These are phyloP conservation scores for Zaprionus bogoriensis DNA, from an alignment of 2,888 invertebrate species.

Conservation along the genomic window DNA sequence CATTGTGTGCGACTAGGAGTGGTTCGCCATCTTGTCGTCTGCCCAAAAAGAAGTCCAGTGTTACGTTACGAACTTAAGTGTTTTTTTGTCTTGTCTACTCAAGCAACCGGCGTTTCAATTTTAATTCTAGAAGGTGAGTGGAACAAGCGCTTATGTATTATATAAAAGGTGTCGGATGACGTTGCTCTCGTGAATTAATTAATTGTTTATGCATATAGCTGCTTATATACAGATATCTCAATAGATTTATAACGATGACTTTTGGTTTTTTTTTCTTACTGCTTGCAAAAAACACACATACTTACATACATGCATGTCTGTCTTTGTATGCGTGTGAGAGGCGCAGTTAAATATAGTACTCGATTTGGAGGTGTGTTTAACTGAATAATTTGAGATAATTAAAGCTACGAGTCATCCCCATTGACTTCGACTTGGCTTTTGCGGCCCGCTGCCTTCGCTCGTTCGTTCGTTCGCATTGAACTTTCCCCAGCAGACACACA, in stretches of 20 bases:
- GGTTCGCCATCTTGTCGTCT: slow-evolving; percentile 55
- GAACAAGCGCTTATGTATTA: slow-evolving; percentile 8
- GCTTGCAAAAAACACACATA: slow-evolving; percentile 1
- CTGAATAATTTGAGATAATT: slow-evolving; percentile 47
- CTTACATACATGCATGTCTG: not conserved
- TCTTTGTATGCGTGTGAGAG: not conserved
- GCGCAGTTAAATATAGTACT: slow-evolving; percentile 21
- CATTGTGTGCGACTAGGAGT: slow-evolving; percentile 55
- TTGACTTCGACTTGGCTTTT: slow-evolving; percentile 26
- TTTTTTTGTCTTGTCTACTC: slow-evolving; percentile 23
- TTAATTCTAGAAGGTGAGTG: slow-evolving; percentile 57
- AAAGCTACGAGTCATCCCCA: slow-evolving; percentile 42
- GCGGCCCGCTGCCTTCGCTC: slow-evolving; percentile 10
- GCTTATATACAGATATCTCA: slow-evolving; percentile 8
- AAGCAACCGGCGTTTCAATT: slow-evolving; percentile 42
- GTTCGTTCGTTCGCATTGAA: slow-evolving; percentile 44
- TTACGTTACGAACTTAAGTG: no score
- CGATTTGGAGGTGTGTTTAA: slow-evolving; percentile 28
- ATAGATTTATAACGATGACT: slow-evolving; percentile 42
- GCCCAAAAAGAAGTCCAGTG: slow-evolving; percentile 19
- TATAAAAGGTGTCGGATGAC: slow-evolving; percentile 19
- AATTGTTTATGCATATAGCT: not conserved
- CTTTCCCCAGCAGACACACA: slow-evolving; percentile 62
- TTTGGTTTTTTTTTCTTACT: slow-evolving; percentile 19
- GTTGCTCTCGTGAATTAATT: no score